Base-by-base conservation (phyloP, 2,113 vertebrate genomes). In the Gopherus evgoodei region DNA sequence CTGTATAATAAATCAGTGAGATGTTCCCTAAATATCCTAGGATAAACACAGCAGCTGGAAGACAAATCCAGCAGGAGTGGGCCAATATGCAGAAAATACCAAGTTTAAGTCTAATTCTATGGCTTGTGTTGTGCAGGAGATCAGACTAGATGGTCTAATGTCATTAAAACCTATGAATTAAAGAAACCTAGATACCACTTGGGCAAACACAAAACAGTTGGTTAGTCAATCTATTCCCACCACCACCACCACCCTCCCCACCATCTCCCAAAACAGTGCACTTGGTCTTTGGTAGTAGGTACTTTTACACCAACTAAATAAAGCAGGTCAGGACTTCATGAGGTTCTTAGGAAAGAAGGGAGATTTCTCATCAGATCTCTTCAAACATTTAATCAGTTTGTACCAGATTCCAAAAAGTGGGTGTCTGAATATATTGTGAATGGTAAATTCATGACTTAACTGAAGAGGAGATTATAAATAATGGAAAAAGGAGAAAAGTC, bases 71-170 rank as follows among this genome's bases (percentile, higher is more conserved):
- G 38, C 22, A 38, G 29, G n/a, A 72, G 69, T 72, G 38, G 38
- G 25, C n/a, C 31, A 65, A 17, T 35, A 65, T 65, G 62, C 62
- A 86, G 69, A 87, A 96, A 93, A 93, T 11, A 79, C n/a, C 54
- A 78, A 29, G 24, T 76, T 89, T 89, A 94, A 93, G 92, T 95
- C 69, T 75, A 25, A 31, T 89, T 93, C 94, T 94, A 93, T 16
- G 91, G 82, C 69, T 87, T n/a, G 54, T 49, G 54, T 89, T 93
- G 93, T 1, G 8, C 79, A 2, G 62, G 62, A 65, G 31, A 16
- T n/a, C 62, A 69, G 8, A 79, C 72, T 57, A 83, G 88, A 81
- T 85, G 93, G 92, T 93, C 90, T 93, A 95, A 86, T 53, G 80
- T 42, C 53, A 94, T 92, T 78, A 87, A 89, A 83, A 89, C 38